These are phyloP conservation scores for Andrena bicolor DNA, from an alignment of 2,888 invertebrate species.

Conservation along the genomic window DNA sequence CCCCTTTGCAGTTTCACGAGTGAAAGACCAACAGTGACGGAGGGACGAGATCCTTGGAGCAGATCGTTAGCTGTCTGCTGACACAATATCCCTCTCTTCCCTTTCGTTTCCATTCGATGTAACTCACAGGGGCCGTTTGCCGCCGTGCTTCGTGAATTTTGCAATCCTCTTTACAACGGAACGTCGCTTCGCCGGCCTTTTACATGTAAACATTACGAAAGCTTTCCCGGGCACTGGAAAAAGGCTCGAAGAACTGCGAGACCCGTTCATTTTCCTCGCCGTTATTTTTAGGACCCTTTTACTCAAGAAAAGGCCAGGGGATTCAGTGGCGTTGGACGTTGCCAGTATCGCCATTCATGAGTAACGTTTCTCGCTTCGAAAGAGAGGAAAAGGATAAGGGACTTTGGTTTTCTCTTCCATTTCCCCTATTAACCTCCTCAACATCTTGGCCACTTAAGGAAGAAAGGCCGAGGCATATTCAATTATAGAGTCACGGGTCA, in stretches of 20 bases:
- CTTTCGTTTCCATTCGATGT: background rate
- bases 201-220: conserved; percentile 43
- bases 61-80: conserved; percentile 1
- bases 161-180: conserved; percentile 16
- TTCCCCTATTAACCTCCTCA: conserved; percentile 25
- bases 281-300: conserved; percentile 46
- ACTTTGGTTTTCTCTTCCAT: conserved; percentile 43
- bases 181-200: conserved; percentile 8
- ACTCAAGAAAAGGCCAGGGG: background rate
- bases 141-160: background rate
- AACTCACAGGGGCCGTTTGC: conserved; percentile 8
- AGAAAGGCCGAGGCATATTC: conserved; percentile 19
- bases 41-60: background rate
- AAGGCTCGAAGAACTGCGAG: conserved; percentile 26
- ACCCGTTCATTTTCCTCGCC: conserved; percentile 44
- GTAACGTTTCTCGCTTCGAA: conserved; percentile 8
- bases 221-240: background rate
- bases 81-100: background rate
- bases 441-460: background rate
- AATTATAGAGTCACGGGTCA: conserved; percentile 28
- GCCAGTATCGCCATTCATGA: conserved; percentile 28
- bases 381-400: background rate
- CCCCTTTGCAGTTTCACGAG: background rate
- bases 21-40: conserved; percentile 7
- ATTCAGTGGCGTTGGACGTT: conserved; percentile 16